Conservation (phyloP, 2,113 vertebrate species). For the Ageneiosus marmoratus region DNA sequence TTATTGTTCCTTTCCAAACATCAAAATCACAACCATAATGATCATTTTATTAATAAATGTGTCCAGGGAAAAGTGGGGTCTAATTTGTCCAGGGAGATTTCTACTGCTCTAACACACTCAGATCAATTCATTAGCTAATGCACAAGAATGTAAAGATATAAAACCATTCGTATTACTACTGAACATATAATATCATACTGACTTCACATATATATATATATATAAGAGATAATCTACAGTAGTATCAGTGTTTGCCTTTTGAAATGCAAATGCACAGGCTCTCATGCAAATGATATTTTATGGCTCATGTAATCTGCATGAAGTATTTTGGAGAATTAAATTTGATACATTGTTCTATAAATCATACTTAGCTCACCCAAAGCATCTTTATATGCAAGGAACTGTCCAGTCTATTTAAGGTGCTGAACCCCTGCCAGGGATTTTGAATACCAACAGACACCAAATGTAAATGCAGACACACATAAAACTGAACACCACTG, state of each 20-base stretch:
- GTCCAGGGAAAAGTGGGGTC: not conserved
- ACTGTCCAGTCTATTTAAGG: slow-evolving; percentile 21
- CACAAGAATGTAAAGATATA: not conserved
- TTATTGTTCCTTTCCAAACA: not conserved
- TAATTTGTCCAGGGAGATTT: too few species aligned
- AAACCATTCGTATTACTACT: not conserved
- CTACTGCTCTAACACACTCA: not conserved
- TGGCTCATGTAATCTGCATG: not conserved
- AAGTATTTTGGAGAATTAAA: not conserved
- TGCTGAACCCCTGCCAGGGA: slow-evolving; percentile 22
- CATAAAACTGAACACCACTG: not conserved
- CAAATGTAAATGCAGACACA: not conserved
- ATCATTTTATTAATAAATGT: not conserved
- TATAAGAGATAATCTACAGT: not conserved
- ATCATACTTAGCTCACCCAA: not conserved
- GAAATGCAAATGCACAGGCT: not conserved
- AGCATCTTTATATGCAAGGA: not conserved
- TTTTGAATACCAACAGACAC: not conserved
- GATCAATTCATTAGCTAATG: not conserved
- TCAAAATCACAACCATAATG: not conserved
- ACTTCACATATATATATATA: too few species aligned
- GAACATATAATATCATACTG: not conserved
- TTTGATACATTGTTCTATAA: not conserved
- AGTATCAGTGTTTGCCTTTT: not conserved
- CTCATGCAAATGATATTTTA: not conserved